Base-by-base conservation (phyloP, 2,797 vertebrate species). In the Acanthurus lineatus region DNA sequence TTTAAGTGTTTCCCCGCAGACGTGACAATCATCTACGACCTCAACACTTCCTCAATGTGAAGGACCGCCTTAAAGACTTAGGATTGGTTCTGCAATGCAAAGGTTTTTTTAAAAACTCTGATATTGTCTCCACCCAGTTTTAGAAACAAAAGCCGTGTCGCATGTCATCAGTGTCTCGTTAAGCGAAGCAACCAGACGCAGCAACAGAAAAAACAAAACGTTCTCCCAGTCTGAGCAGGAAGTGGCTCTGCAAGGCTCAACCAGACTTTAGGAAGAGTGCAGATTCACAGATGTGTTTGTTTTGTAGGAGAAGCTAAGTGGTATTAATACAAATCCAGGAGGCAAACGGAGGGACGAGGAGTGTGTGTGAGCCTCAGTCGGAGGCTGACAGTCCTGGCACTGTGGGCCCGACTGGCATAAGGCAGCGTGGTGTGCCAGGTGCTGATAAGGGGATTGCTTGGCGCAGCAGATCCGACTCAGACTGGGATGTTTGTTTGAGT, bases 361-460 rank as follows among this genome's bases (percentile, higher is more conserved):
- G 84, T 51, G 75, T 49, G 84, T 66, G 47, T 77, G 85, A 82
- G 84, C 53, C 60, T 35, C 71, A 84, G 85, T 79, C 76, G 38
- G 10, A 67, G 80, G 76, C 80, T 73, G 74, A 44, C 86, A 76
- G 79, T 52, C 77, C 78, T 92, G 89, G 88, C 91, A 88, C 61
- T 1, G 73, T 3, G 80, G 62, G 45, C 51, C 83, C 32, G 48
- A 59, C 83, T 92, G 92, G 91, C 91, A 90, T 59, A 60, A 89
- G 87, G 88, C 77, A 25, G 76, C 2, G 60, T 61, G 83, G 91
- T 87, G 94, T 96, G 94, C 88, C 92, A 93, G 92, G 77, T 82
- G 86, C 87, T 92, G 95, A 96, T 96, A 95, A 95, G 91, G 86
- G 90, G 87, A 90, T 93, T 90, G 86, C 85, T 86, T 82, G 86